A percentile compares a stretch with the other conserved stretches of the same genome.
Conservation (phyloP, 2,113 vertebrate genomes). For the Siphamia tubifer region DNA sequence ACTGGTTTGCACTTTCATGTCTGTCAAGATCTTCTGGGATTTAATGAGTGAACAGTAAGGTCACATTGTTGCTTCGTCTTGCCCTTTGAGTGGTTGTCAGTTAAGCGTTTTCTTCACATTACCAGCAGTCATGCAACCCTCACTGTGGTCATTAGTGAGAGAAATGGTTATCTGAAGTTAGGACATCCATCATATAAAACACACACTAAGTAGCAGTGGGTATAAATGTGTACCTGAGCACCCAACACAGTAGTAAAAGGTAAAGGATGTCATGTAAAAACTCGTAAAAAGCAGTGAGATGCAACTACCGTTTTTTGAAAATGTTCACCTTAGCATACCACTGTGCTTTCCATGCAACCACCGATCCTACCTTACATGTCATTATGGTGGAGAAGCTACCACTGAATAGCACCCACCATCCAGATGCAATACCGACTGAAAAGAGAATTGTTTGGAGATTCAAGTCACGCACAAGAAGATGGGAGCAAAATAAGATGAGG, state of each 20-base stretch:
- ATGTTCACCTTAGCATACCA: background rate
- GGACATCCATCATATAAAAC: background rate
- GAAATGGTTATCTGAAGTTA: background rate
- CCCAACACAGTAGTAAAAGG: conserved; percentile 6
- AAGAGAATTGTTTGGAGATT: background rate
- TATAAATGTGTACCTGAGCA: conserved; percentile 17
- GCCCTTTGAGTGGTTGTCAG: conserved; percentile 14
- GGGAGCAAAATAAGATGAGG: background rate
- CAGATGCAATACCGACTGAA: background rate
- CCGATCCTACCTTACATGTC: background rate
- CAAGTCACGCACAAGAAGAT: background rate
- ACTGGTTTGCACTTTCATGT: conserved; percentile 20
- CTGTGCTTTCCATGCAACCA: background rate
- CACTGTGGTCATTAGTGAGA: background rate
- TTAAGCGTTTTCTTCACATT: background rate
- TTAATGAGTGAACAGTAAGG: conserved; percentile 30
- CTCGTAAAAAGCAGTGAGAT: background rate
- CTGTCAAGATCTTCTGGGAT: conserved; percentile 22
- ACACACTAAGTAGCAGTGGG: background rate
- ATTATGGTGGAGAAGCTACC: background rate
- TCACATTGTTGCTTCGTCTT: background rate
- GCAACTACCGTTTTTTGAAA: conserved; percentile 17
- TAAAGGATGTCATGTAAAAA: conserved; percentile 27
- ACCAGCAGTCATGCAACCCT: background rate
- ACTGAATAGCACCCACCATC: background rate